A percentile compares a stretch with the other conserved stretches of the same genome.
Evolutionary conservation across 2,113 vertebrate species (phyloP).

Genomic region (Xenopus laevis): DNA sequence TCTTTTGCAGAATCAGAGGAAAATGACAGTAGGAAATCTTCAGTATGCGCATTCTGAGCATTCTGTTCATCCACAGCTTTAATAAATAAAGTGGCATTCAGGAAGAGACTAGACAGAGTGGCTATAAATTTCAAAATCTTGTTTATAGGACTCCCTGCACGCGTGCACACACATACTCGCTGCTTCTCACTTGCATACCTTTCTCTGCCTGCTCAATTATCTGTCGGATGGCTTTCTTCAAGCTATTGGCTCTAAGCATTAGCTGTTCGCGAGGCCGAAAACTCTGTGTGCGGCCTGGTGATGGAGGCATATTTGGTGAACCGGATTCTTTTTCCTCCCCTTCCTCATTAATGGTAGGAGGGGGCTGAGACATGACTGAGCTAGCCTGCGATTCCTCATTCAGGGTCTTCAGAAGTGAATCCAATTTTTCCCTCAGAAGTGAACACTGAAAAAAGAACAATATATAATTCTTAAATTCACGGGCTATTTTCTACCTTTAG

Average conservation of each 20-base stretch:
- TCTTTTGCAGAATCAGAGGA: slow-evolving; percentile 65
- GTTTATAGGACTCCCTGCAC: neutral
- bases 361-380: slow-evolving; percentile 70
- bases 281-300: slow-evolving; percentile 68
- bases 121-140: neutral
- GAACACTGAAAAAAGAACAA: slow-evolving; percentile 70
- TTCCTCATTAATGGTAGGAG: slow-evolving; percentile 86
- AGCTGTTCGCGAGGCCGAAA: slow-evolving; percentile 92
- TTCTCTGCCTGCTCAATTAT: slow-evolving; percentile 96
- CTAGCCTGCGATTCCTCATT: slow-evolving; percentile 88
- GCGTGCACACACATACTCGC: neutral
- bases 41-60: slow-evolving; percentile 89
- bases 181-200: slow-evolving; percentile 62
- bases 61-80: slow-evolving; percentile 96
- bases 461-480: too few relatives aligned
- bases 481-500: too few relatives aligned
- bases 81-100: neutral
- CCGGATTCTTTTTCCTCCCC: slow-evolving; percentile 60
- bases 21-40: slow-evolving; percentile 67
- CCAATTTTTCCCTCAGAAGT: slow-evolving; percentile 91
- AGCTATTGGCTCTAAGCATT: slow-evolving; percentile 93
- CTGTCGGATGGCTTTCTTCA: slow-evolving; percentile 96
- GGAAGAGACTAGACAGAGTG: neutral
- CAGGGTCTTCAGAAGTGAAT: slow-evolving; percentile 87
- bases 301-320: slow-evolving; percentile 50